These are phyloP conservation scores for Chouioia cunea DNA, from an alignment of 2,888 invertebrate species.

Conservation along the genomic window DNA sequence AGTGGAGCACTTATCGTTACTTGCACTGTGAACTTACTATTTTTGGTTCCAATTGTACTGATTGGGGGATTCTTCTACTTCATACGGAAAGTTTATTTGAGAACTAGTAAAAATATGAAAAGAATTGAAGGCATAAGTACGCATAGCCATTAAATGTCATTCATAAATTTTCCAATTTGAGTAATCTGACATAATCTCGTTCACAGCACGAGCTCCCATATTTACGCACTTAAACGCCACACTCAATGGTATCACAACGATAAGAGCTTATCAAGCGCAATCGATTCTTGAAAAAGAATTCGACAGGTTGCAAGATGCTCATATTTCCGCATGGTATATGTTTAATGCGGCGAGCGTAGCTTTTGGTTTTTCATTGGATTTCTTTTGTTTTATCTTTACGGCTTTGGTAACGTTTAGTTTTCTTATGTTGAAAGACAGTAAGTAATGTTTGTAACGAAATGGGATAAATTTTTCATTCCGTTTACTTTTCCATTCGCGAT, in stretches of 20 bases:
- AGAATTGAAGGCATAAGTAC: constrained; percentile 72
- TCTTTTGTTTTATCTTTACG: constrained; percentile 76
- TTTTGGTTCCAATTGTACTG: constrained; percentile 73
- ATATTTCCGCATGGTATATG: constrained; percentile 69
- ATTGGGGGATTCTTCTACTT: constrained; percentile 73
- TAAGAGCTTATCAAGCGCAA: constrained; percentile 72
- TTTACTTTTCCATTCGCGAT: too few species aligned
- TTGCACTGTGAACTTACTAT: constrained; percentile 74
- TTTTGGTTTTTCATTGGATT: constrained; percentile 73
- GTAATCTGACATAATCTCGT: constrained; percentile 72
- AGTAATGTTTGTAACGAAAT: too few species aligned
- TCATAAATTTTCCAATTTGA: background rate
- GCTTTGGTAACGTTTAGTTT: constrained; percentile 78
- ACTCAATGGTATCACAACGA: too few species aligned
- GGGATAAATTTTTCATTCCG: too few species aligned
- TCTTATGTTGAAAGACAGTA: constrained; percentile 71
- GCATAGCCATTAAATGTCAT: constrained; percentile 49
- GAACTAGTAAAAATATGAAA: constrained; percentile 72
- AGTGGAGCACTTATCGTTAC: constrained; percentile 75
- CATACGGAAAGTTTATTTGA: constrained; percentile 75
- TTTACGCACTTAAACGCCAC: too few species aligned
- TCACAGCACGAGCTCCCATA: constrained; percentile 63
- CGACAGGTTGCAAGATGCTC: constrained; percentile 71
- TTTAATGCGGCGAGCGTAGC: constrained; percentile 68
- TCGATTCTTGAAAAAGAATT: constrained; percentile 75